Evolutionary conservation across 2,797 vertebrate genomes (phyloP).

Genomic region (Loriculus beryllinus): DNA sequence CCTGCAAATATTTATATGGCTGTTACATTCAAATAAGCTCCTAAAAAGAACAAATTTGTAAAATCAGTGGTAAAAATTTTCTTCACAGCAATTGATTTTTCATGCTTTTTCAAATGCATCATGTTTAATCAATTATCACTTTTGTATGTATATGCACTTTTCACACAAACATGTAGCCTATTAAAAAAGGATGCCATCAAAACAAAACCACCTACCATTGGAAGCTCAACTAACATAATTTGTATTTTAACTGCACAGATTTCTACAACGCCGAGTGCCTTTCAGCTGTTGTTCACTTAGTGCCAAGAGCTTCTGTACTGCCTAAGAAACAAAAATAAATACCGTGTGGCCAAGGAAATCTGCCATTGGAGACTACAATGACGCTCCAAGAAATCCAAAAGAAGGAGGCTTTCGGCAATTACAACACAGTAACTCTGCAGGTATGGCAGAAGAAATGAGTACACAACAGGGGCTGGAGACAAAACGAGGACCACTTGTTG

Average conservation of each 20-base stretch:
- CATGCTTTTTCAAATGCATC: not conserved
- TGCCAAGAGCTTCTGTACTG: not conserved
- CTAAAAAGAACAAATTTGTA: not conserved
- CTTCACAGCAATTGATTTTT: not conserved
- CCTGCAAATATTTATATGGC: not conserved
- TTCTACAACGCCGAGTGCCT: not conserved
- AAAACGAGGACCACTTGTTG: not conserved
- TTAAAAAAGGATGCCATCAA: not conserved
- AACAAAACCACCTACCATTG: not conserved
- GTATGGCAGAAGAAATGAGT: not conserved
- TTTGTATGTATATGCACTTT: accelerated
- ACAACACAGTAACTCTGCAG: not conserved
- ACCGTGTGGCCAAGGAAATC: not conserved
- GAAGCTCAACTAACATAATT: not conserved
- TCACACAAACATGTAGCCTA: not conserved
- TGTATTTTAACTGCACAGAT: not conserved
- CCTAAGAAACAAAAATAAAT: not conserved
- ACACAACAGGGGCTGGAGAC: not conserved
- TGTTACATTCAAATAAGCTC: not conserved
- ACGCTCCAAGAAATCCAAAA: not conserved
- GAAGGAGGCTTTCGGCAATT: not conserved
- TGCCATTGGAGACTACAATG: not conserved
- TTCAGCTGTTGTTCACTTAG: not conserved
- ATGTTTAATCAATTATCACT: not conserved
- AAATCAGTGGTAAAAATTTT: not conserved